Evolutionary conservation across 1,140 invertebrate genomes (phyloP), one percentile per base, ranked within the genome.

Genomic region (Ostrea denselamellosa): DNA sequence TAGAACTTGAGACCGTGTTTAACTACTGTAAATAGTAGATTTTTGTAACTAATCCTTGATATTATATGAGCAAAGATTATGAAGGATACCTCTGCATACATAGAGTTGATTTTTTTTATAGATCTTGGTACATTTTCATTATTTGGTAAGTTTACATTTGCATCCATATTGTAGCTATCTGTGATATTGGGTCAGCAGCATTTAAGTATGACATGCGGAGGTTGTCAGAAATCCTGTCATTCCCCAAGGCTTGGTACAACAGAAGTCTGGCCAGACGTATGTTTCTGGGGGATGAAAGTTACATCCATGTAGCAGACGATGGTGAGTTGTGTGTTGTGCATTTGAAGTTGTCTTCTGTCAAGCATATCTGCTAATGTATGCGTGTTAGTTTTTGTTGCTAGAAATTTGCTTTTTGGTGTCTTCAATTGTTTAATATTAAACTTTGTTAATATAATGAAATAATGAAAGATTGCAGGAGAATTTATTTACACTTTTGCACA

Each of bases 151-250:
- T 25, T 77, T 44, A 0, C 12, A 22, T 28, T 34, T 34, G 5
- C 17, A 22, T 81, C 5, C 81, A 22, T 51, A 8, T 83, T 83
- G 0, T 34, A 97, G 97, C 97, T 14, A 98, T 99, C 89, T 97
- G 98, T 91, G 98, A 99, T 95, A 98, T 99, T 92, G 99, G 98
- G 52, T 98, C 97, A n/a, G 99, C 99, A 34, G 98, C 97, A 28
- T 99, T 99, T 94, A 99, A 99, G 93, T 99, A 99, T 94, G 99
- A 99, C 94, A 99, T 99, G 98, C 96, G 99, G 85, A 96, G 99
- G n/a, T 94, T 99, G 86, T 98, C 98, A 0, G 99, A 99, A 95
- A 99, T 99, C 91, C 95, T 99, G 62, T 98, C 98, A 8, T 99
- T 99, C 93, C 99, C 99, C 0, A 99, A 99, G 95, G 98, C 99